A percentile compares a stretch with the other conserved stretches of the same genome.
Evolutionary conservation across 2,888 invertebrate species (phyloP).

Genomic region (Pycnomerus fuliginosus): DNA sequence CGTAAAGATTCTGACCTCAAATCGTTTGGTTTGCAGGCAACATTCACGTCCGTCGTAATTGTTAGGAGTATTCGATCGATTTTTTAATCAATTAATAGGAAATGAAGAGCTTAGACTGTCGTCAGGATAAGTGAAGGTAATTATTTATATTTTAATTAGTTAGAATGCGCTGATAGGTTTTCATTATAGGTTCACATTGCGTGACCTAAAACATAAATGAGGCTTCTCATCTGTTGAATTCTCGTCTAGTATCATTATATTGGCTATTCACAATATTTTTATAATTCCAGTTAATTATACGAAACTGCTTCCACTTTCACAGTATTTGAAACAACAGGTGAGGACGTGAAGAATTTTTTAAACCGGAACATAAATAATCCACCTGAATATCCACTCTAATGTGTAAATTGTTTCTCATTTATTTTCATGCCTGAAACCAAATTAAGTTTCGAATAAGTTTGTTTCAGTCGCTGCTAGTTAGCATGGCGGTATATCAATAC

Average conservation of each 20-base stretch:
- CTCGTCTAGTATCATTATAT: conserved; percentile 2
- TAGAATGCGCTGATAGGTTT: conserved; percentile 26
- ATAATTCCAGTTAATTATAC: neutral
- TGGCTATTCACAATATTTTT: neutral
- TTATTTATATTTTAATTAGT: conserved; percentile 31
- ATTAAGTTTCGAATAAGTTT: conserved; percentile 36
- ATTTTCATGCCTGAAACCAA: conserved; percentile 37
- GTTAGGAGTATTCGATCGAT: too few species aligned
- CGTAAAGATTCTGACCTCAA: too few species aligned
- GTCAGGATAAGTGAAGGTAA: conserved; percentile 3
- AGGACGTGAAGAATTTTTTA: conserved; percentile 28
- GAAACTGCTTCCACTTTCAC: neutral
- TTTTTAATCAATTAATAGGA: conserved; percentile 10
- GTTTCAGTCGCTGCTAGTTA: conserved; percentile 36
- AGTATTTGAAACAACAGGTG: conserved; percentile 3
- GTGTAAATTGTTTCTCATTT: conserved; percentile 39
- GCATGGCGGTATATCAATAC: conserved; percentile 31
- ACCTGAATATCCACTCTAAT: conserved; percentile 22
- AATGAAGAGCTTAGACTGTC: too few species aligned
- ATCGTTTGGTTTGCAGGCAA: too few species aligned
- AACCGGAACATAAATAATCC: conserved; percentile 28
- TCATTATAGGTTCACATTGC: conserved; percentile 29
- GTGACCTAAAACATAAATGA: conserved; percentile 32
- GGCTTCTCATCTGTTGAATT: conserved; percentile 14
- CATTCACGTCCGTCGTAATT: too few species aligned